phyloP scores from a whole-genome alignment of 1,140 invertebrate species.

The Thereuonema tuberculata region DNA sequence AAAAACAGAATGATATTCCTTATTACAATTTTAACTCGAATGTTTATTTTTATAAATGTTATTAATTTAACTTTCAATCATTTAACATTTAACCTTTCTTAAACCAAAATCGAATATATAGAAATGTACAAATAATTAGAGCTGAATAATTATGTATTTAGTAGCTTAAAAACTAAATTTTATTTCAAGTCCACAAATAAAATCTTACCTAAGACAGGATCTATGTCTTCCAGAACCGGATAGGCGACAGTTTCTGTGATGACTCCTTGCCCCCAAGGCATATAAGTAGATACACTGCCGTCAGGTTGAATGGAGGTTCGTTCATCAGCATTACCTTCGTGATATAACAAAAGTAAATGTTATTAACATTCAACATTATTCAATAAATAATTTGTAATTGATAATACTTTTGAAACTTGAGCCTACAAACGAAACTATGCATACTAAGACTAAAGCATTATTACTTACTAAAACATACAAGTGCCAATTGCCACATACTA shows the following conservation, averaged over 20 bases:
- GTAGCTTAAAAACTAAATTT: no score
- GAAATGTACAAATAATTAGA: no score
- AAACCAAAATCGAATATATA: background rate
- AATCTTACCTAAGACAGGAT: constrained; percentile 44
- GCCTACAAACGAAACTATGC: background rate
- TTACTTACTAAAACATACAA: background rate
- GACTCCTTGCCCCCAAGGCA: constrained; percentile 66
- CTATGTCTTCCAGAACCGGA: constrained; percentile 62
- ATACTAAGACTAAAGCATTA: background rate
- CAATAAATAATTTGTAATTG: background rate
- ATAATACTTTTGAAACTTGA: background rate
- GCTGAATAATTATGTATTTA: no score
- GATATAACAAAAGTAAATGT: background rate
- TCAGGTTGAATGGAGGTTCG: constrained; percentile 63
- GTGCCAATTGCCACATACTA: background rate
- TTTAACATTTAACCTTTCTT: background rate
- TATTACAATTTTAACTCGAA: no score
- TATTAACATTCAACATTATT: background rate
- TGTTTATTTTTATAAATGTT: no score
- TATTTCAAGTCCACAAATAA: background rate
- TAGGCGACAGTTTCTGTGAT: constrained; percentile 75
- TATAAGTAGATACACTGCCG: constrained; percentile 59
- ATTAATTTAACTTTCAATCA: no score
- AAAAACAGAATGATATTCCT: no score
- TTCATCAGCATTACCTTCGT: constrained; percentile 53